Evolutionary conservation across 2,888 invertebrate species (phyloP), one percentile per base, ranked within the genome.

Genomic region (Catocala fraxini): DNA sequence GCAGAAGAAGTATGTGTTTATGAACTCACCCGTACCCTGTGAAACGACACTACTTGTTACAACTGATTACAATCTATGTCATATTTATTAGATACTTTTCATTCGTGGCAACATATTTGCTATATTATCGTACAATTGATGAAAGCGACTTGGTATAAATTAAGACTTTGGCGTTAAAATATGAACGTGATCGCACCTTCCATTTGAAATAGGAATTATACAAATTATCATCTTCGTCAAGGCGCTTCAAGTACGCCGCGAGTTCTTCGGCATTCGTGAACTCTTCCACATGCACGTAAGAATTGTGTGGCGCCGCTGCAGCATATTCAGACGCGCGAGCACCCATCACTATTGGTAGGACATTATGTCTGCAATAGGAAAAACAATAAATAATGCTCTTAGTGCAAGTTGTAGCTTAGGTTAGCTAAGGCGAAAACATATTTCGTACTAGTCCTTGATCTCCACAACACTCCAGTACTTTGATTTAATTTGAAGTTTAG

Each of bases 141-240:
- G 25, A 25, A 25, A 25, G 25, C 25, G 25, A 25, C 25, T 25
- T 25, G 25, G 25, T 25, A 25, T 3, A 25, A n/a, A n/a, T n/a
- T n/a, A n/a, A 25, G 25, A 25, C 25, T 25, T 25, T 25, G 25
- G 25, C 25, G 25, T 25, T 25, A 25, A 25, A 25, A 25, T 25
- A 25, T 25, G 15, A 49, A 6, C 7, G 5, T 10, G 4, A 0
- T 12, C 71, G 74, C 70, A 94, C 96, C 94, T 98, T 97, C 98
- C 98, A 98, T 77, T 96, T 96, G 89, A 99, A 99, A 89, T 99
- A 99, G 35, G 98, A 97, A 90, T 99, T 99, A 90, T 99, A 99
- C 1, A 98, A 95, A 48, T 96, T 96, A 85, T 99, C 98, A 88
- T 99, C 97, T 71, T 96, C 95, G 87, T 99, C 98, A 60, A 99